Percentiles rank a stretch among this genome's conserved stretches.
phyloP scores from a whole-genome alignment of 2,888 invertebrate species.

The Argyresthia albistria region DNA sequence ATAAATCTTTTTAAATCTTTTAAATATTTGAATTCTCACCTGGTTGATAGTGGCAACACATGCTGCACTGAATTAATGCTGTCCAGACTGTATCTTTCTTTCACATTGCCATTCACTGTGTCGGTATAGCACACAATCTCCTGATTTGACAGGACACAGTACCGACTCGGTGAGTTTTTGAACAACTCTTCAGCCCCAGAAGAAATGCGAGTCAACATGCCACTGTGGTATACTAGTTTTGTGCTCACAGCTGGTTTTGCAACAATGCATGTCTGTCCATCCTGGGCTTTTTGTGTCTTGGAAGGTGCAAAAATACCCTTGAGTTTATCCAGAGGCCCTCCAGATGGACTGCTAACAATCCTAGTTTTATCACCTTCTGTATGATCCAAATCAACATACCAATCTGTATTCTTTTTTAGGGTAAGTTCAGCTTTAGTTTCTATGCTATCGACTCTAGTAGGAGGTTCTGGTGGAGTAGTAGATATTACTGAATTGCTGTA shows the following conservation, averaged over 20 bases:
- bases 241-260: too few species aligned
- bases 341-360: background rate
- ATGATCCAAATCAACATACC: slow-evolving; percentile 34
- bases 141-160: slow-evolving; percentile 80
- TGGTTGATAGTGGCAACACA: slow-evolving; percentile 66
- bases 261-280: slow-evolving; percentile 14
- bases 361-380: slow-evolving; percentile 18
- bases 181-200: slow-evolving; percentile 78
- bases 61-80: slow-evolving; percentile 77
- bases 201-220: slow-evolving; percentile 72
- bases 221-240: slow-evolving; percentile 58
- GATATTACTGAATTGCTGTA: slow-evolving; percentile 48
- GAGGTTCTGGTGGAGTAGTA: slow-evolving; percentile 55
- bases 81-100: slow-evolving; percentile 80
- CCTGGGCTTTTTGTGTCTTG: slow-evolving; percentile 29
- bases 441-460: slow-evolving; percentile 77
- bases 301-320: too few species aligned
- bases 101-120: slow-evolving; percentile 76
- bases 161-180: slow-evolving; percentile 82
- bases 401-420: slow-evolving; percentile 47
- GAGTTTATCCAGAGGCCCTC: too few species aligned
- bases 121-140: slow-evolving; percentile 83
- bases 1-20: too few species aligned
- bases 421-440: slow-evolving; percentile 32
- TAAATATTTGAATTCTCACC: too few species aligned